Evolutionary conservation across 35 echinoderm and acorn worm genomes (phyloP), one percentile per base, ranked within the genome.

Genomic region (Chiridota heheva): DNA sequence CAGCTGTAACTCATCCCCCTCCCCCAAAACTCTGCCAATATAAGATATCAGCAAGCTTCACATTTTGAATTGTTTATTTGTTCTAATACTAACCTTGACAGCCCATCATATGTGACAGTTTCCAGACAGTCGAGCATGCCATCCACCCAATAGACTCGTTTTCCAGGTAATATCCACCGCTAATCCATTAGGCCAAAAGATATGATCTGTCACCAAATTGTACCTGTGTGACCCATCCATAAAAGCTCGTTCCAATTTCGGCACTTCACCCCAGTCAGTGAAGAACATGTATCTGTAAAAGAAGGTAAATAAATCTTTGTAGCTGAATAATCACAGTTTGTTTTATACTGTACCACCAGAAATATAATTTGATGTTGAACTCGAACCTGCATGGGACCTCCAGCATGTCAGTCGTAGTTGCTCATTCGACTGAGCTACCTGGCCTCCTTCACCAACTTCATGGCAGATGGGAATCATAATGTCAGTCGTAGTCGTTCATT

Each of bases 101-200:
- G 47, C 26, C 90, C 90, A 83, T 93, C 84, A 67, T 93, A 93
- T 22, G 77, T 87, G 1, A 93, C 53, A 26, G 84, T 74, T 20
- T 87, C 78, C 40, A 93, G 31, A 44, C 41, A 76, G 44, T 93
- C 90, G 15, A 87, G 40, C 34, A 53, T 87, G 4, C 40, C 35
- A 49, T 93, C 90, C 20, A 87, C 84, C 90, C 90, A 93, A 59
- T 83, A 93, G 1, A 93, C 66, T 27, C 90, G 63, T 34, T 87
- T 76, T 3, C 58, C 58, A 17, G 90, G 84, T n/a, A 48, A 93
- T 83, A 60, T 93, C 90, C 1, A 73, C 59, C 8, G 60, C n/a
- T 4, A 93, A 82, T 16, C 77, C 84, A 83, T 43, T 82, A 2
- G 79, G 68, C 30, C 51, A 72, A 12, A 76, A 83, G 5, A 93